Percentiles rank a stretch among this genome's conserved stretches.
Evolutionary conservation across 2,888 invertebrate species (phyloP).

Genomic region (Drosophila anceps): DNA sequence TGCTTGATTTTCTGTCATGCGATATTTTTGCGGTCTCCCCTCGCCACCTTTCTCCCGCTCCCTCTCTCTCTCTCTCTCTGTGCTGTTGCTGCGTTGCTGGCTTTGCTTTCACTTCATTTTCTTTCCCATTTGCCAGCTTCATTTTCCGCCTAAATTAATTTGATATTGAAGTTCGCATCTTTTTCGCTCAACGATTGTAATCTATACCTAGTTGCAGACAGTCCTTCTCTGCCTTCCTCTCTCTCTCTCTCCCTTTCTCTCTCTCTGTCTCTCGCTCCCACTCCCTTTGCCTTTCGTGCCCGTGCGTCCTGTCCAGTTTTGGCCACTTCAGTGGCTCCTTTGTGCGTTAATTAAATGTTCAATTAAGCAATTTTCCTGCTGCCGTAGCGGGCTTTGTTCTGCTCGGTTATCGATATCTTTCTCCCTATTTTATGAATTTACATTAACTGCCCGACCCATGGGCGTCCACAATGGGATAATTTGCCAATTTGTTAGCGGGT

Average conservation of each 20-base stretch:
- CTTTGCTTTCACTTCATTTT: slow-evolving; percentile 23
- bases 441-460: slow-evolving; percentile 43
- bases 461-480: slow-evolving; percentile 31
- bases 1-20: slow-evolving; percentile 76
- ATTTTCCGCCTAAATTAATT: slow-evolving; percentile 77
- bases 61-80: neutral
- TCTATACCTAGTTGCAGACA: slow-evolving; percentile 45
- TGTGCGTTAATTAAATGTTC: slow-evolving; percentile 76
- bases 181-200: slow-evolving; percentile 50
- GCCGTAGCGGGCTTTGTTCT: slow-evolving; percentile 50
- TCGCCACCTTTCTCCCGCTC: slow-evolving; percentile 13
- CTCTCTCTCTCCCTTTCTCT: neutral
- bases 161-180: slow-evolving; percentile 58
- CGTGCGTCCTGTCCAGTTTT: slow-evolving; percentile 13
- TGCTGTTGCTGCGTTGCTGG: slow-evolving; percentile 7
- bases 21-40: slow-evolving; percentile 60
- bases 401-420: slow-evolving; percentile 52
- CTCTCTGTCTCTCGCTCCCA: neutral
- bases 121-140: slow-evolving; percentile 39
- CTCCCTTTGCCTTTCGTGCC: neutral
- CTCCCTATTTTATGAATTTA: slow-evolving; percentile 45
- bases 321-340: slow-evolving; percentile 56
- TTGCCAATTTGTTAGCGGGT: slow-evolving; percentile 42
- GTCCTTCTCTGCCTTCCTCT: neutral
- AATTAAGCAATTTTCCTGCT: slow-evolving; percentile 72